Evolutionary conservation across 2,797 vertebrate species (phyloP).

Genomic region (Loris lydekkerianus): DNA sequence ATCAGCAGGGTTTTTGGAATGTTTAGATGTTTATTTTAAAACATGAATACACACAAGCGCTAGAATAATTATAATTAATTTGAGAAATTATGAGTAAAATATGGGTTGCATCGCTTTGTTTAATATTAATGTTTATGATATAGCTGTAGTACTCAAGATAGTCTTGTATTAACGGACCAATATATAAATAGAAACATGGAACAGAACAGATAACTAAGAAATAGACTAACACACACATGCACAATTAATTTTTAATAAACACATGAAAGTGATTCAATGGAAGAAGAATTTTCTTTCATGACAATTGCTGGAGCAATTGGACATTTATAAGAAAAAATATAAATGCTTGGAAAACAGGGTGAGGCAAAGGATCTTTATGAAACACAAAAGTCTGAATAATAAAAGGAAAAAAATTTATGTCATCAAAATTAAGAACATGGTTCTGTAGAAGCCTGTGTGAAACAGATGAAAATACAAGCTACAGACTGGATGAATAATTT

Average conservation of each 20-base stretch:
- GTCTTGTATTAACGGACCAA: not conserved
- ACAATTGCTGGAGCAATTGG: not conserved
- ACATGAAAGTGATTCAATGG: no score
- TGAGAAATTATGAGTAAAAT: not conserved
- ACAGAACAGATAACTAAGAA: not conserved
- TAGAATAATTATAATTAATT: not conserved
- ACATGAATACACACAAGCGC: not conserved
- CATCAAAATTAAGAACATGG: not conserved
- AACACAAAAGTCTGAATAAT: not conserved
- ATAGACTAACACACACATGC: not conserved
- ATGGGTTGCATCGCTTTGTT: not conserved
- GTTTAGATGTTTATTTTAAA: not conserved
- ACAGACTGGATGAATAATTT: not conserved
- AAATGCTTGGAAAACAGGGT: not conserved
- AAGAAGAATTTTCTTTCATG: not conserved
- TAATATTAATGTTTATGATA: not conserved
- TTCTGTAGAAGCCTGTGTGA: not conserved
- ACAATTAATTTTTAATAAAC: not conserved
- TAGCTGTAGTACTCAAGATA: not conserved
- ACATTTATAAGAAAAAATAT: not conserved
- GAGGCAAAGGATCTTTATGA: not conserved
- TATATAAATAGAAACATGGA: not conserved
- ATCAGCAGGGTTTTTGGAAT: not conserved
- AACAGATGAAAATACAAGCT: not conserved
- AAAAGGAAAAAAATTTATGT: not conserved